A percentile compares a stretch with the other conserved stretches of the same genome.
phyloP scores from a whole-genome alignment of 2,797 vertebrate species.

The Falco novaeseelandiae region DNA sequence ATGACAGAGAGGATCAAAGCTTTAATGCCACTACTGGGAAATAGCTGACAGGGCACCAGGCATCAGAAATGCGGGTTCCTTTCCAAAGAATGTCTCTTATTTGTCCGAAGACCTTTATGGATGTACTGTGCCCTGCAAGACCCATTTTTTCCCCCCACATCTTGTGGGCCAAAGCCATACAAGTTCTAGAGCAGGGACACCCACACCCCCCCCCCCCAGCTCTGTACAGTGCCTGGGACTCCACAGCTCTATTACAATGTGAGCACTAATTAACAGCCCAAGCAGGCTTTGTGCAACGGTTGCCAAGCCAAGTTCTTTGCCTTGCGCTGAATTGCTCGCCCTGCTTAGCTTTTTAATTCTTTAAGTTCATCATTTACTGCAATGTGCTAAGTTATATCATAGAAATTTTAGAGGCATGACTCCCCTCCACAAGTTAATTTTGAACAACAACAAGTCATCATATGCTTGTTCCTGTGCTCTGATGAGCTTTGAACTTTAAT shows the following conservation, averaged over 20 bases:
- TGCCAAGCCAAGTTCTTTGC: slow-evolving; percentile 16
- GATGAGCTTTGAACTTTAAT: slow-evolving; percentile 34
- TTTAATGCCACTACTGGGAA: background rate
- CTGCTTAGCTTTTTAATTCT: background rate
- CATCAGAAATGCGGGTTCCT: background rate
- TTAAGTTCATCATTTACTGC: background rate
- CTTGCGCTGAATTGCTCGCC: background rate
- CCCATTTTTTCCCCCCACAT: background rate
- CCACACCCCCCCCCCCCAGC: rapidly evolving
- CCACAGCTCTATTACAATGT: background rate
- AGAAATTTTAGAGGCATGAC: background rate
- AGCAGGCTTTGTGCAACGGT: background rate
- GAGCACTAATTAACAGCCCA: slow-evolving; percentile 45
- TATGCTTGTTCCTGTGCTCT: background rate
- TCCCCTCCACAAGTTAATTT: background rate
- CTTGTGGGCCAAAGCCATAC: rapidly evolving
- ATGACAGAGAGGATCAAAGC: background rate
- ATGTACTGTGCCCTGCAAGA: background rate
- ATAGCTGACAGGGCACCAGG: background rate
- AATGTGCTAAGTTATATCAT: background rate
- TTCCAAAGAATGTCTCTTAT: background rate
- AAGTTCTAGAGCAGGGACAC: background rate
- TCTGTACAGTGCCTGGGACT: background rate
- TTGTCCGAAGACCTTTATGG: background rate
- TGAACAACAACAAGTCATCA: background rate